Evolutionary conservation across 37 sponge, comb jelly and placozoan genomes (phyloP).

Genomic region (Theonella swinhoei): DNA sequence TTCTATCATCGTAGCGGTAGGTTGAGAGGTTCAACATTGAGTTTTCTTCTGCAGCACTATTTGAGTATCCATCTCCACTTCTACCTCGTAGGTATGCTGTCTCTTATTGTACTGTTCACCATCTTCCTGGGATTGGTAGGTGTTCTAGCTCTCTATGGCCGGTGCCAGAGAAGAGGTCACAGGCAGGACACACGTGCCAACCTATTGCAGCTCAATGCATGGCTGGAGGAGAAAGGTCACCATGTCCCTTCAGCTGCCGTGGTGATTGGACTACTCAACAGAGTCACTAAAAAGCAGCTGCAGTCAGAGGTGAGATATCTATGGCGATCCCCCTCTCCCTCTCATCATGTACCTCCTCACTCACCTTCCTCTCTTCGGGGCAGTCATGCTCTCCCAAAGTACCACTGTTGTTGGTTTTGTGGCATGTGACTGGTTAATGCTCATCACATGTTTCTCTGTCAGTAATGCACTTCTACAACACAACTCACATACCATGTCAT

Average conservation of each 20-base stretch:
- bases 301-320: no score
- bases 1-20: no score
- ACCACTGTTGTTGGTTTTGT: neutral
- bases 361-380: neutral
- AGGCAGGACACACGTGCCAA: neutral
- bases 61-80: no score
- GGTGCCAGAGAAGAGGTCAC: neutral
- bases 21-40: no score
- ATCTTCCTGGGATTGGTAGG: conserved; percentile 38
- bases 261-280: conserved; percentile 17
- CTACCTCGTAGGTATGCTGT: no score
- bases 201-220: neutral
- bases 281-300: no score
- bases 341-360: neutral
- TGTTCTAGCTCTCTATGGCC: neutral
- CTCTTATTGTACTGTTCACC: conserved; percentile 18
- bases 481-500: no score
- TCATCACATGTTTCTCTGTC: no score
- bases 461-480: no score
- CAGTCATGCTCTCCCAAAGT: neutral
- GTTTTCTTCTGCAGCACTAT: no score
- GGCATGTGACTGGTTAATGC: neutral
- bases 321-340: no score
- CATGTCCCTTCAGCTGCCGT: neutral
- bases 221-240: conserved; percentile 17